phyloP scores from a whole-genome alignment of 2,888 invertebrate genomes.

The Auanema freiburgensis region DNA sequence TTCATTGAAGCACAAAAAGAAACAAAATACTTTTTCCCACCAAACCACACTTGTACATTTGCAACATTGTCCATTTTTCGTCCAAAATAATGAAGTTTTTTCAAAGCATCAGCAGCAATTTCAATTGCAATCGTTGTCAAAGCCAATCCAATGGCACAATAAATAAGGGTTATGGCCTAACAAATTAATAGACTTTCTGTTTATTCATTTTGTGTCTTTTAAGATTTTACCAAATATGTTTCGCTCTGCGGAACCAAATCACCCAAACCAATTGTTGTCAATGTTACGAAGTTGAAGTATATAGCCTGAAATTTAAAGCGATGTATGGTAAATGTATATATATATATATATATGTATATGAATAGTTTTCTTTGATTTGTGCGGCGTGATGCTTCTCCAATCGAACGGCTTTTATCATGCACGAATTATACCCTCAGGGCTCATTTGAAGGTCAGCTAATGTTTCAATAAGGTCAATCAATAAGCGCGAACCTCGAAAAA shows the following conservation, averaged over 20 bases:
- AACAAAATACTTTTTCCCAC: constrained; percentile 50
- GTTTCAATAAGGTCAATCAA: neutral
- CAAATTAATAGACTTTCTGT: constrained; percentile 14
- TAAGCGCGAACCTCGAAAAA: constrained; percentile 40
- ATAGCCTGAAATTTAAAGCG: constrained; percentile 41
- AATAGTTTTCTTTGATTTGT: no score
- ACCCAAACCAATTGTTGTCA: constrained; percentile 61
- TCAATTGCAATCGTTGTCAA: constrained; percentile 61
- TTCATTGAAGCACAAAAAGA: no score
- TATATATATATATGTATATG: no score
- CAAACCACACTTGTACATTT: constrained; percentile 60
- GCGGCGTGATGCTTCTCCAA: no score
- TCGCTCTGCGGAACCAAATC: constrained; percentile 56
- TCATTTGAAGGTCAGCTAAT: neutral
- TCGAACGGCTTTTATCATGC: no score
- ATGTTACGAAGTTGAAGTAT: constrained; percentile 61
- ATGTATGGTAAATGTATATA: neutral
- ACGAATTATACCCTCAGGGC: constrained; percentile 1
- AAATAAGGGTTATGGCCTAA: constrained; percentile 52
- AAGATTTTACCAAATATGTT: constrained; percentile 30
- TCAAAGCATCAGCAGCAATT: constrained; percentile 58
- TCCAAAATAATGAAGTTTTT: constrained; percentile 60
- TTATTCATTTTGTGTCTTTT: neutral
- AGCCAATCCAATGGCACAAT: constrained; percentile 57
- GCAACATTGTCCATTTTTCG: constrained; percentile 59